Evolutionary conservation across 2,888 invertebrate genomes (phyloP), one percentile per base, ranked within the genome.

Genomic region (Dinocampus coccinellae): DNA sequence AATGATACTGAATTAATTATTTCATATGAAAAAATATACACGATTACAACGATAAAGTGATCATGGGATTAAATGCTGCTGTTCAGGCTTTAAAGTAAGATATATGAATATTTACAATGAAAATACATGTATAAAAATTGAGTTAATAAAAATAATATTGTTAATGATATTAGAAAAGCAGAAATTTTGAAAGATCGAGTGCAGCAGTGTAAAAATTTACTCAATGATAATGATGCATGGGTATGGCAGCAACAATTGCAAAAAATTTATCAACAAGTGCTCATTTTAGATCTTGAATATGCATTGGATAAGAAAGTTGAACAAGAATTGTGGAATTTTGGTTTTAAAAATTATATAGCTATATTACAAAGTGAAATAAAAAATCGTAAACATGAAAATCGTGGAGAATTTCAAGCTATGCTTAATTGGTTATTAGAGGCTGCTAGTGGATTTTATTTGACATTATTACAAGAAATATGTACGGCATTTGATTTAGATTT

Each of bases 261-360:
- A 78, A 88, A 88, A 73, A 86, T 87, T 73, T 84, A 85, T 73
- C 86, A 86, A 62, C 85, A 85, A 78, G 92, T 95, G 65, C 89
- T 96, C 73, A 91, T 95, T 66, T 88, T 93, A 70, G 95, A 96
- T 87, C 89, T 96, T 79, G 95, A 96, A 86, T 95, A 94, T 90
- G 95, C 95, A 16, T 88, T 96, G 81, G 95, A 96, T 86, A 94
- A 94, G 87, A 96, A 96, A 88, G 94, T 95, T 34, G 96, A 96
- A 85, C 95, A 95, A 84, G 96, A 96, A 82, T 89, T 96, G 78
- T 96, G 96, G 96, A 95, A 94, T 88, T 90, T 94, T 80, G 95
- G 95, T 64, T 96, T 96, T 88, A 95, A 95, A 87, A 94, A 94
- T 88, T 94, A 95, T 87, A 96, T 96, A 86, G 93, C 93, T 68